Percentiles rank a stretch among this genome's conserved stretches.
Conservation (phyloP, 2,888 invertebrate species). For the Lasioglossum leucozonium region DNA sequence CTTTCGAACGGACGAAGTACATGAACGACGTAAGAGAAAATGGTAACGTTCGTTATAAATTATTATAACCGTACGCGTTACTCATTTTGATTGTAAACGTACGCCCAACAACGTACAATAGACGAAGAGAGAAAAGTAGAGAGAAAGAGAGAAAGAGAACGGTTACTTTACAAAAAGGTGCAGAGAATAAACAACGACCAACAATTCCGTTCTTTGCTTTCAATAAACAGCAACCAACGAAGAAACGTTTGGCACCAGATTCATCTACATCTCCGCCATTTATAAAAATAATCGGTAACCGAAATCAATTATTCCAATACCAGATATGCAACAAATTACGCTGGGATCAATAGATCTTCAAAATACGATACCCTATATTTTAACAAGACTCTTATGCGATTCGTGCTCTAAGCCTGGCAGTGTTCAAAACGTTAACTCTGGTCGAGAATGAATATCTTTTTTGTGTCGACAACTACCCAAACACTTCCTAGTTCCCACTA, state of each 20-base stretch:
- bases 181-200: slow-evolving; percentile 22
- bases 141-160: background rate
- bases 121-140: background rate
- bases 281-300: slow-evolving; percentile 18
- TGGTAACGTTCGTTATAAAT: slow-evolving; percentile 51
- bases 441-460: slow-evolving; percentile 20
- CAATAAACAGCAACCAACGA: slow-evolving; percentile 1
- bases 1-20: slow-evolving; percentile 38
- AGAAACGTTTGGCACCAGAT: slow-evolving; percentile 58
- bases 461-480: slow-evolving; percentile 2
- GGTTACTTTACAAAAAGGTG: slow-evolving; percentile 19
- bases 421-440: slow-evolving; percentile 48
- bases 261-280: slow-evolving; percentile 16
- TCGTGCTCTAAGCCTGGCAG: slow-evolving; percentile 60
- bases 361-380: background rate
- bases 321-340: slow-evolving; percentile 35
- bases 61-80: slow-evolving; percentile 32
- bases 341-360: slow-evolving; percentile 32
- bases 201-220: slow-evolving; percentile 24
- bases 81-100: slow-evolving; percentile 25
- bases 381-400: slow-evolving; percentile 13
- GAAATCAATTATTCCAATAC: slow-evolving; percentile 20
- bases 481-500: slow-evolving; percentile 8
- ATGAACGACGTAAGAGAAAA: slow-evolving; percentile 26
- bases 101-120: slow-evolving; percentile 33